Evolutionary conservation across 2,888 invertebrate species (phyloP).

Genomic region (Thysanoteuthis rhombus): DNA sequence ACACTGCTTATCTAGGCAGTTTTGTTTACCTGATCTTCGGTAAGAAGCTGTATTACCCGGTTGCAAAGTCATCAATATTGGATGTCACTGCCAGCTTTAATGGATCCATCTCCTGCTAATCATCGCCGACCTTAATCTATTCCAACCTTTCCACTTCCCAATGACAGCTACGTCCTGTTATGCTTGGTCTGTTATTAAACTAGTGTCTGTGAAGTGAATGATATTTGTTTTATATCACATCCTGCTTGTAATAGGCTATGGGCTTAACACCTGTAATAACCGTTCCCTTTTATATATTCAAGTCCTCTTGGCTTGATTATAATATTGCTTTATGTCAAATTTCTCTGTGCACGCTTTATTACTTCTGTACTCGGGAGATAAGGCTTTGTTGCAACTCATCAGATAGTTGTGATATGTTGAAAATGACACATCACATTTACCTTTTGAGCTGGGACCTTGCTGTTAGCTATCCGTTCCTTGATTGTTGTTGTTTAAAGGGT

Average conservation of each 20-base stretch:
- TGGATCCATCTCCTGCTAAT: constrained; percentile 74
- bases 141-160: not conserved
- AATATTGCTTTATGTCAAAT: not conserved
- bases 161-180: not conserved
- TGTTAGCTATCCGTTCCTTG: not conserved
- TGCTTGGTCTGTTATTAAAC: constrained; percentile 45
- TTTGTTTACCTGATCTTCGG: not conserved
- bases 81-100: constrained; percentile 95
- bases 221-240: constrained; percentile 87
- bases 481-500: too few relatives aligned
- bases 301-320: not conserved
- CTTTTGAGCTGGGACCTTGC: constrained; percentile 73
- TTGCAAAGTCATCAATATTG: constrained; percentile 77
- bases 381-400: constrained; percentile 73
- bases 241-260: constrained; percentile 78
- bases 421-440: constrained; percentile 94
- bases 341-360: not conserved
- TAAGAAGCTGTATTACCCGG: not conserved
- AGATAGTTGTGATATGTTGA: constrained; percentile 87
- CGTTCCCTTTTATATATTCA: not conserved
- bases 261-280: not conserved
- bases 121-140: not conserved
- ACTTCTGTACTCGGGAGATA: not conserved
- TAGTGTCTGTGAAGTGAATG: constrained; percentile 56
- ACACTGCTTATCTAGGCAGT: not conserved